Evolutionary conservation across 64 coral and sea anemone species (phyloP), one percentile per base, ranked within the genome.

Genomic region (Montipora foliosa): DNA sequence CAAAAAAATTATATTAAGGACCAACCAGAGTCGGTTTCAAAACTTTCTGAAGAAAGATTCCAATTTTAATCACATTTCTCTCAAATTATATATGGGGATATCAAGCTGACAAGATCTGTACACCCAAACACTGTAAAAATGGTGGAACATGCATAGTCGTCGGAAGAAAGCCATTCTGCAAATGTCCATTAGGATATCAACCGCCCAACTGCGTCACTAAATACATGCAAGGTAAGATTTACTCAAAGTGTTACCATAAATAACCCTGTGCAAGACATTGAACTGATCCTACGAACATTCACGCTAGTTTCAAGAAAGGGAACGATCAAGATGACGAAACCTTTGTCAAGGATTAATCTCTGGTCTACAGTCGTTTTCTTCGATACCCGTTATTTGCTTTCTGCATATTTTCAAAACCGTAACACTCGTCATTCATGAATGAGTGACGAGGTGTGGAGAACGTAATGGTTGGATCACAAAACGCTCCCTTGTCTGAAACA

Each of bases 71-170:
- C 53, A 11, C 6, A 57, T 57, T 57, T 57, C 11, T 57, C 11
- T 57, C 53, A 57, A 57, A 57, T 57, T 57, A 1, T 11, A 57
- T 37, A 37, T 57, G 6, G 11, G 11, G 11, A 22, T 67, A 48
- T 49, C 78, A 19, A 51, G 64, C 19, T 44, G 60, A 12, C 1
- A 70, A 86, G 80, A 82, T 74, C 49, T 91, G 89, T 44, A 51
- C 67, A 1, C 49, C 78, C 44, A 49, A 19, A 55, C 82, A 82
- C 70, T 91, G 89, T 13, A 82, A 82, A 37, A 91, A 91, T 74
- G 79, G 89, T 0, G 89, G 89, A 0, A 91, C 89, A 4, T 91
- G 89, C 20, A 47, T 70, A 59, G 29, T 58, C 55, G 79, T 91
- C 50, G 79, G 89, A 82, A 70, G 25, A 46, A 82, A 82, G 15